Conservation (phyloP, 30 jellyfish, hydroid and myxozoan genomes). For the Hydractinia symbiolongicarpus region DNA sequence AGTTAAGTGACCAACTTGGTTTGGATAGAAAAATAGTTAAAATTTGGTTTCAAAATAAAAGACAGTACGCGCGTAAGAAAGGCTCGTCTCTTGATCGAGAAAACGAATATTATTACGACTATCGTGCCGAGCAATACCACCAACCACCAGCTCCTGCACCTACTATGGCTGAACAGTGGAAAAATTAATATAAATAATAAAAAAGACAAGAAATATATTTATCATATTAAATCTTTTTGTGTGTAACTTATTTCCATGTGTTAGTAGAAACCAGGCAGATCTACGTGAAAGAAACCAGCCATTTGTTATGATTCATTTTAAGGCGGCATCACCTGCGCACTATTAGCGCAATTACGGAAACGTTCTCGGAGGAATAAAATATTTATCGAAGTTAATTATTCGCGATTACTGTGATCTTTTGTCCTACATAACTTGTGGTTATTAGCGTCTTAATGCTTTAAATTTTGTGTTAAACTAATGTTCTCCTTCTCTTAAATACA, state of each 20-base stretch:
- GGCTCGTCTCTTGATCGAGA: constrained; percentile 33
- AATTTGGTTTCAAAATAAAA: constrained; percentile 39
- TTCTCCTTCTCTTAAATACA: too few species aligned
- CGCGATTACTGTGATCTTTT: constrained; percentile 12
- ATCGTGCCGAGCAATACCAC: not conserved
- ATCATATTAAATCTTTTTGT: too few species aligned
- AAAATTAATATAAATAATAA: constrained; percentile 5
- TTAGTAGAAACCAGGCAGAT: too few species aligned
- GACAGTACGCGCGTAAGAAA: constrained; percentile 32
- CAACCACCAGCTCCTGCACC: constrained; percentile 31
- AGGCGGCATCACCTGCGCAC: constrained; percentile 16
- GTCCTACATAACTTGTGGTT: constrained; percentile 2
- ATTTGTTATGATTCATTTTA: not conserved
- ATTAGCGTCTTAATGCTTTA: not conserved
- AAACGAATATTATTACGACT: constrained; percentile 25
- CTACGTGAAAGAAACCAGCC: too few species aligned
- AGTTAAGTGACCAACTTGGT: constrained; percentile 37
- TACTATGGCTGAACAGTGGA: constrained; percentile 39
- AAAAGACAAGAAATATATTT: not conserved
- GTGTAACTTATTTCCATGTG: too few species aligned
- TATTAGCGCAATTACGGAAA: not conserved
- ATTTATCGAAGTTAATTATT: constrained; percentile 6
- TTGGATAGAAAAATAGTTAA: constrained; percentile 30
- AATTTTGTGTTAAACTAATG: too few species aligned
- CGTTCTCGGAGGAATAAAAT: constrained; percentile 1